Evolutionary conservation across 2,888 invertebrate species (phyloP).

Genomic region (Apeira syringaria): DNA sequence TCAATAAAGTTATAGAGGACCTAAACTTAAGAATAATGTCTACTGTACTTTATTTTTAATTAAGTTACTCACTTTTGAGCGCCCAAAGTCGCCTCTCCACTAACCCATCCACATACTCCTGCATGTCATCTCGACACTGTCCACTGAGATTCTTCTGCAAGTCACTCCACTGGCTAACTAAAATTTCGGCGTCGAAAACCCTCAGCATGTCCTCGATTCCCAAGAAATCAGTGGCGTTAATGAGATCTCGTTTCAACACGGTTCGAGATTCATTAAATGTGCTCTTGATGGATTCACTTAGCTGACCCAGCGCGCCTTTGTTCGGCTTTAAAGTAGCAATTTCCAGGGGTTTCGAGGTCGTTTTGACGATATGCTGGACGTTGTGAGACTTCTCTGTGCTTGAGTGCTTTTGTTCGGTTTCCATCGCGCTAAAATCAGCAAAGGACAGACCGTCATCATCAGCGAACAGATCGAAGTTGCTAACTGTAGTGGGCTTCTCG

Average conservation of each 20-base stretch:
- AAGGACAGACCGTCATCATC: constrained; percentile 73
- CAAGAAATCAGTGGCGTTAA: constrained; percentile 39
- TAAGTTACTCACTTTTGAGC: constrained; percentile 85
- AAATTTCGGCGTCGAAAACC: constrained; percentile 81
- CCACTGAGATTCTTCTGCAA: constrained; percentile 71
- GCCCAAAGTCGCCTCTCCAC: constrained; percentile 86
- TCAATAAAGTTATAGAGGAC: too few relatives aligned
- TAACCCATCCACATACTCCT: constrained; percentile 84
- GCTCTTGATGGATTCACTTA: constrained; percentile 59
- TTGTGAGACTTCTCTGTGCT: constrained; percentile 73
- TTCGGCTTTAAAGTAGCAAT: constrained; percentile 55
- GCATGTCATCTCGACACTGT: constrained; percentile 82
- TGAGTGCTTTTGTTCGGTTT: constrained; percentile 48
- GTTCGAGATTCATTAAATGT: constrained; percentile 68
- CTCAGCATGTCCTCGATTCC: constrained; percentile 81
- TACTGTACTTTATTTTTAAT: not conserved
- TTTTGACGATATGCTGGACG: constrained; percentile 74
- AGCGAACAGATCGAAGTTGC: constrained; percentile 63
- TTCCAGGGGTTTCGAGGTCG: constrained; percentile 50
- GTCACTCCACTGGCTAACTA: constrained; percentile 82
- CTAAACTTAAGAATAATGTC: too few relatives aligned
- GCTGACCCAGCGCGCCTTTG: constrained; percentile 56
- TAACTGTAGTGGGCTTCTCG: constrained; percentile 50
- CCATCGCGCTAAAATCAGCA: constrained; percentile 57
- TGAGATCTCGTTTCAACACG: constrained; percentile 40